Evolutionary conservation across 2,888 invertebrate genomes (phyloP), one percentile per base, ranked within the genome.

Genomic region (Phalangium opilio): DNA sequence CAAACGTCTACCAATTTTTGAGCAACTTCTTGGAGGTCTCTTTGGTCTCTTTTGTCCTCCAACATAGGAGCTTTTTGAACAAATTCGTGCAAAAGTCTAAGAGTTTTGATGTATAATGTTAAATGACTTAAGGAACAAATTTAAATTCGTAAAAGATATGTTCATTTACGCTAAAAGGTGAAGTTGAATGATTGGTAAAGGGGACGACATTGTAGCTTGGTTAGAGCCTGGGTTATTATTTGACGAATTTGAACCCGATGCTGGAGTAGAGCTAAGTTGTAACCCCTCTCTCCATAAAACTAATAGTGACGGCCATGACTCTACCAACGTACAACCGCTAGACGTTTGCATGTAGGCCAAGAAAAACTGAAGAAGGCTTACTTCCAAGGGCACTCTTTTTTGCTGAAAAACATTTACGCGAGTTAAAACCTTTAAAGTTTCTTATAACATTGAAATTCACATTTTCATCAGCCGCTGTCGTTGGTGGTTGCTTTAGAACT

Each of bases 321-420:
- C 82, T 1, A 77, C 73, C 18, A 86, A 69, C 58, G 81, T 81
- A 4, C 75, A 73, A 1, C 78, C 74, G 7, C 78, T 75, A 36
- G 77, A 76, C 42, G 63, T 61, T 51, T 67, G 65, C 21, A 73
- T 64, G 60, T 73, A 75, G 45, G 78, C 76, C 61, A 81, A 81
- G 63, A 87, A 79, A 53, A 87, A 71, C 68, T 89, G 86, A 51
- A 89, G 67, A 49, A 84, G 75, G 44, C 81, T 79, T 17, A 86
- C 83, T 65, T 86, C 86, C 51, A 85, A 71, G 1, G 70, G 65
- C 43, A 68, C 60, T 36, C 60, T 58, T 42, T 64, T 65, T 67
- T 70, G 63, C 17, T 42, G 44, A 21, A 41, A 45, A 33, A 8
- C 8, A 27, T 4, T 27, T 27, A 8, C 27, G 27, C 8, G 27